Evolutionary conservation across 2,888 invertebrate genomes (phyloP).

Genomic region (Urechis unicinctus): DNA sequence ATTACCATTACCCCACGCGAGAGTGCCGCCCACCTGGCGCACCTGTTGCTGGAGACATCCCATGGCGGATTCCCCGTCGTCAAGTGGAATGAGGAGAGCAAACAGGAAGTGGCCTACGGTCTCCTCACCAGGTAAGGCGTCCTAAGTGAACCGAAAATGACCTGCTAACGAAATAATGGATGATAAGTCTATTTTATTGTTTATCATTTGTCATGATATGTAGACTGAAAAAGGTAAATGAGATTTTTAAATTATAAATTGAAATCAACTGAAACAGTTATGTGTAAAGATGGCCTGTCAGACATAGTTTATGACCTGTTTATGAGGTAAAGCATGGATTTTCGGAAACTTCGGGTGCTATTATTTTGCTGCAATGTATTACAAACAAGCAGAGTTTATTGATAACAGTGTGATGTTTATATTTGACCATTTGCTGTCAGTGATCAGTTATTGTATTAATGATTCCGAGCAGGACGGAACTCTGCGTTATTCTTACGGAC

Average conservation of each 20-base stretch:
- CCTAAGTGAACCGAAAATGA: too few species aligned
- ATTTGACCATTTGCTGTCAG: neutral
- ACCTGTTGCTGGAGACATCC: conserved; percentile 44
- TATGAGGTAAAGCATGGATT: too few species aligned
- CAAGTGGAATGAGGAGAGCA: conserved; percentile 14
- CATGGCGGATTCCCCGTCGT: conserved; percentile 53
- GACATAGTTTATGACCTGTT: too few species aligned
- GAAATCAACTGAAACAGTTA: too few species aligned
- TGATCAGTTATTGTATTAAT: neutral
- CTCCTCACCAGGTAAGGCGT: conserved; percentile 12
- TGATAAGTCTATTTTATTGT: neutral
- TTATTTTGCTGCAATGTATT: too few species aligned
- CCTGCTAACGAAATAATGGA: too few species aligned
- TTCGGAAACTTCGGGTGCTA: too few species aligned
- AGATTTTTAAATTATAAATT: too few species aligned
- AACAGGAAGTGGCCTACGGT: conserved; percentile 14
- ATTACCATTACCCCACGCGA: conserved; percentile 34
- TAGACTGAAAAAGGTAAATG: neutral
- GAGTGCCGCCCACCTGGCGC: conserved; percentile 36
- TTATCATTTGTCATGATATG: neutral
- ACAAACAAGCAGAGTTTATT: too few species aligned
- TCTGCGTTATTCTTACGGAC: conserved; percentile 11
- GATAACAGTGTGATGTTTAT: too few species aligned
- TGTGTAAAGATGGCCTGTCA: too few species aligned
- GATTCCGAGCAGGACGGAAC: conserved; percentile 15